A percentile compares a stretch with the other conserved stretches of the same genome.
Conservation (phyloP, 2,113 vertebrate genomes). For the Lonchura striata region DNA sequence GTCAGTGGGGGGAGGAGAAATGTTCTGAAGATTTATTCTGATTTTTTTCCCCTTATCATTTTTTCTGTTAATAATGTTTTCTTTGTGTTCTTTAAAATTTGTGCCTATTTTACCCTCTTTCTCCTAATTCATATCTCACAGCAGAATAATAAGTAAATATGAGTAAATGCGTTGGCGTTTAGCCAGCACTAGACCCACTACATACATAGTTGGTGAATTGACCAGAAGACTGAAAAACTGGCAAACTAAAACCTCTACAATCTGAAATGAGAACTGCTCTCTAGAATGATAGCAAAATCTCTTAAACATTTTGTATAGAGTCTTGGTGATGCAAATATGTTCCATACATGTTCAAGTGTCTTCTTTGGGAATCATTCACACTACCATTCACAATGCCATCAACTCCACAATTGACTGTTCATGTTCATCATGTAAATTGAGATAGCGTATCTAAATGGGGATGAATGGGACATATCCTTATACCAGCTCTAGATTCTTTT, state of each 20-base stretch:
- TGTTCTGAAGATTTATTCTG: background rate
- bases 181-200: background rate
- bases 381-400: conserved; percentile 7
- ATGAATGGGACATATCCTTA: background rate
- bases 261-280: background rate
- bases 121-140: background rate
- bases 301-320: background rate
- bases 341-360: conserved; percentile 5
- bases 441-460: conserved; percentile 25
- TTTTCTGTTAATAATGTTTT: background rate
- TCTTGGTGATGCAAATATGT: background rate
- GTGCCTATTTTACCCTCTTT: background rate
- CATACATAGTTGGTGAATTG: background rate
- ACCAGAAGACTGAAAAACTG: background rate
- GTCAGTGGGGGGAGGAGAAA: background rate
- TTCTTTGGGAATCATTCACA: conserved; percentile 31
- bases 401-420: background rate
- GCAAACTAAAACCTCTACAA: background rate
- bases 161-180: background rate
- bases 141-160: background rate
- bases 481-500: background rate
- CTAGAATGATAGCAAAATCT: background rate
- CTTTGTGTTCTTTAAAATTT: background rate
- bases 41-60: background rate
- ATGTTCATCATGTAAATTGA: background rate